Evolutionary conservation across 2,113 vertebrate genomes (phyloP).

Genomic region (Hypocryptadius cinnamomeus): DNA sequence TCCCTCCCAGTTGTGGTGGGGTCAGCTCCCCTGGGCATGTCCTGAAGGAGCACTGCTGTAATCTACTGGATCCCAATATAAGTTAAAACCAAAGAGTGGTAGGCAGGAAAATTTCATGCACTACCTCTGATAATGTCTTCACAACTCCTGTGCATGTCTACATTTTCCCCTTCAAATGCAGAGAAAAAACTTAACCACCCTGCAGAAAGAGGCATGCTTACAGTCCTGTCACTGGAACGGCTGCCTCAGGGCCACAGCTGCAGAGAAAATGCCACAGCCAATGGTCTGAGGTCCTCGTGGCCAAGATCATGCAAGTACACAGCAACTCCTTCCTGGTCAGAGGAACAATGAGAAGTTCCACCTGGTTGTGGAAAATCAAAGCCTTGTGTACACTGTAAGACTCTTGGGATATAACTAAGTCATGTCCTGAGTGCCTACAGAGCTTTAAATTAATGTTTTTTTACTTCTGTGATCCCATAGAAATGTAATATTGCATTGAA

Average conservation of each 20-base stretch:
- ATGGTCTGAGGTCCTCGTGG: not conserved
- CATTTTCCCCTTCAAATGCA: not conserved
- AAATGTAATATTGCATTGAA: not conserved
- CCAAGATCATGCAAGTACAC: not conserved
- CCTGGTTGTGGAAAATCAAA: not conserved
- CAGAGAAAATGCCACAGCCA: not conserved
- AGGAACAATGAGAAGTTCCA: not conserved
- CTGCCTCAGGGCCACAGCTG: not conserved
- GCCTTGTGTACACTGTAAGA: not conserved
- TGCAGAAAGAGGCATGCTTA: not conserved
- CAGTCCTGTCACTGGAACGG: not conserved
- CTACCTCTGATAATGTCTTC: not conserved
- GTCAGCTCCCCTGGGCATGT: not conserved
- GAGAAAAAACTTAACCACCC: not conserved
- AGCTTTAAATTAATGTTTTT: not conserved
- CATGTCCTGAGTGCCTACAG: not conserved
- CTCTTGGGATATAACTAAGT: not conserved
- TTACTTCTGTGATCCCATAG: not conserved
- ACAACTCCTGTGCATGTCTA: not conserved
- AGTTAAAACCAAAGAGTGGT: not conserved
- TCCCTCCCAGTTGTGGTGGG: fast-evolving
- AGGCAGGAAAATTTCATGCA: not conserved
- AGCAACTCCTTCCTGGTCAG: not conserved
- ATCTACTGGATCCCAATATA: not conserved
- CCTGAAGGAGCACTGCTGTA: not conserved